Evolutionary conservation across 2,888 invertebrate species (phyloP), one percentile per base, ranked within the genome.

Genomic region (Lepidocyrtinus sp.): DNA sequence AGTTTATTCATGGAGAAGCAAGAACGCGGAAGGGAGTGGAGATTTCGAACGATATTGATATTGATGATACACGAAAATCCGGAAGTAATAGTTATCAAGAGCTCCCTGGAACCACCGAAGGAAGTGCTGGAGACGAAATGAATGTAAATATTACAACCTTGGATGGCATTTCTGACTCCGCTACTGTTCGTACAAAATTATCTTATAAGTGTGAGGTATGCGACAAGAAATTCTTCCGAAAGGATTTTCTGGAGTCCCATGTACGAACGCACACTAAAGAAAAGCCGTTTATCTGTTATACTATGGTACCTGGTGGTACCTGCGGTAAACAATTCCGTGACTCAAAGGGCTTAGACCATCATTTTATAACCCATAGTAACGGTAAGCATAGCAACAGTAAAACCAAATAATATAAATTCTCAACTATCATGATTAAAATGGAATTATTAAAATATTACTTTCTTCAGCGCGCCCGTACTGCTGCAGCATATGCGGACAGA

Each of bases 201-300:
- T 36, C 36, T 7, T 36, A 36, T 36, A 7, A 5, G 9, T 79
- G 79, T 55, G 61, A 74, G 1, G 69, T 74, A 1, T 79, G 79
- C 24, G 62, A 61, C 1, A 73, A 69, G 21, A 24, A 25, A 19
- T 79, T 74, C 62, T 24, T 21, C 12, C 46, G 79, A 36, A 61
- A 63, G 5, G 79, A 79, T 19, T 72, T 74, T 24, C 36, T 69
- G 17, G 69, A 46, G 12, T 17, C 74, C 2, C 79, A 78, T 27
- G 12, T 72, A 3, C 22, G 78, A 27, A 73, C 36, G 1, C 78
- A 78, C 25, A 78, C 73, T 1, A 69, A 69, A 21, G 79, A 79
- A 36, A 81, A 81, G 45, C 81, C 81, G 15, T 81, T 45, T 21
- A n/a, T n/a, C n/a, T n/a, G n/a, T n/a, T n/a, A n/a, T n/a, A n/a